phyloP scores from a whole-genome alignment of 2,797 vertebrate species.

The Siniperca obscura region DNA sequence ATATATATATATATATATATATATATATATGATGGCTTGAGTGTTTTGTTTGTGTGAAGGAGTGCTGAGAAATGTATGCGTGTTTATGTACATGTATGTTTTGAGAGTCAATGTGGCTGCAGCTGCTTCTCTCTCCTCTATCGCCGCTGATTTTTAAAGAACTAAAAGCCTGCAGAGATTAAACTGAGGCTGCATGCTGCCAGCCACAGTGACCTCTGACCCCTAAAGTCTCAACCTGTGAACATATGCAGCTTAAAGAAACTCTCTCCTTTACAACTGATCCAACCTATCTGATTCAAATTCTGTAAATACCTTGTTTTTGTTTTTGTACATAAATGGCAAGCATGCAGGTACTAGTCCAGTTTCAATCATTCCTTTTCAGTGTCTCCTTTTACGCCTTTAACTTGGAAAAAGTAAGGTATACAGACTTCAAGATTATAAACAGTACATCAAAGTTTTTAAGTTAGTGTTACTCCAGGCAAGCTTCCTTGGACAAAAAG shows the following conservation, averaged over 20 bases:
- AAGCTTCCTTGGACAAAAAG: constrained; percentile 27
- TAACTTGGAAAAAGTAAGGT: constrained; percentile 48
- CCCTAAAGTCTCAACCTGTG: not conserved
- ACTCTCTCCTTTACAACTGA: not conserved
- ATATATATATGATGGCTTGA: not conserved
- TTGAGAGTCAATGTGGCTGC: constrained; percentile 15
- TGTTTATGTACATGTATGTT: constrained; percentile 13
- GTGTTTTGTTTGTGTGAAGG: not conserved
- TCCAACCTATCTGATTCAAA: constrained; percentile 8
- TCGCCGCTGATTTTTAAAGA: constrained; percentile 16
- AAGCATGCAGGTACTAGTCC: constrained; percentile 8
- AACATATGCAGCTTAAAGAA: not conserved
- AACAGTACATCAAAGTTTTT: constrained; percentile 40
- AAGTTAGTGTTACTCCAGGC: constrained; percentile 34
- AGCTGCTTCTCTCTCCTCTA: constrained; percentile 25
- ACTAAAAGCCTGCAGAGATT: constrained; percentile 19
- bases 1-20: too few species aligned
- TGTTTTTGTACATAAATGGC: constrained; percentile 51
- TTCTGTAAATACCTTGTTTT: constrained; percentile 36
- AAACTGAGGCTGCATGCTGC: constrained; percentile 15
- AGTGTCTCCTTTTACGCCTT: constrained; percentile 49
- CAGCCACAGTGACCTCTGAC: constrained; percentile 4
- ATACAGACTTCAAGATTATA: constrained; percentile 31
- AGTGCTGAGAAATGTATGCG: not conserved
- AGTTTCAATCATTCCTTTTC: constrained; percentile 20